phyloP scores from a whole-genome alignment of 2,888 invertebrate genomes.

The Bellardia pandia region DNA sequence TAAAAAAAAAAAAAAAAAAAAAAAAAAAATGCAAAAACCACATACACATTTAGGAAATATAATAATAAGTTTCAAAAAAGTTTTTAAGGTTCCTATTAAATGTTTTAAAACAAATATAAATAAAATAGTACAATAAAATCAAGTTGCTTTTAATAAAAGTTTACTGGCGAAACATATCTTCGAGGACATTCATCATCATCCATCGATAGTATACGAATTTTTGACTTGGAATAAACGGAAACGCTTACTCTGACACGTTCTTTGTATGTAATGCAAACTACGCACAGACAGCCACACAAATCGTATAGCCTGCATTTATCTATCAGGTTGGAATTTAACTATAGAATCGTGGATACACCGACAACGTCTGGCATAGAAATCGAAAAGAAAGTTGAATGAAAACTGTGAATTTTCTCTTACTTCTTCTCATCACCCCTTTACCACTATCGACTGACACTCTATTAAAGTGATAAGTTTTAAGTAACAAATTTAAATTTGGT shows the following conservation, averaged over 20 bases:
- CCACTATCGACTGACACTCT: conserved; percentile 31
- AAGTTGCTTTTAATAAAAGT: conserved; percentile 1
- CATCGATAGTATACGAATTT: neutral
- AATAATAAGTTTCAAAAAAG: conserved; percentile 60
- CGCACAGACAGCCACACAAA: neutral
- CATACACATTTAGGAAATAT: conserved; percentile 40
- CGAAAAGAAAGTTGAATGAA: conserved; percentile 49
- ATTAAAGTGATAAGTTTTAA: conserved; percentile 56
- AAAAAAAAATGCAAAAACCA: neutral
- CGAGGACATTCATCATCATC: conserved; percentile 1
- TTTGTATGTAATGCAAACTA: neutral
- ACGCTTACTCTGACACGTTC: neutral
- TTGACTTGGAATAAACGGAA: neutral
- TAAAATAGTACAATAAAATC: conserved; percentile 27
- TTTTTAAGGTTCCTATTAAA: conserved; percentile 74
- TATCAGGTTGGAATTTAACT: conserved; percentile 38
- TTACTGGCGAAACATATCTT: conserved; percentile 9
- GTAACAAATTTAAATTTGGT: conserved; percentile 74
- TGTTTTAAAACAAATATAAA: conserved; percentile 42
- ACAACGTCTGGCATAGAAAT: conserved; percentile 32
- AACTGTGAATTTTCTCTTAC: conserved; percentile 29
- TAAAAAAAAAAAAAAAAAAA: conserved; percentile 35
- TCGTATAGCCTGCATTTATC: neutral
- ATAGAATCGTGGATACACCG: conserved; percentile 28
- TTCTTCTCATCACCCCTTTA: conserved; percentile 10